These are phyloP conservation scores for Syngnathus floridae DNA, from an alignment of 2,113 vertebrate genomes.

Conservation along the genomic window DNA sequence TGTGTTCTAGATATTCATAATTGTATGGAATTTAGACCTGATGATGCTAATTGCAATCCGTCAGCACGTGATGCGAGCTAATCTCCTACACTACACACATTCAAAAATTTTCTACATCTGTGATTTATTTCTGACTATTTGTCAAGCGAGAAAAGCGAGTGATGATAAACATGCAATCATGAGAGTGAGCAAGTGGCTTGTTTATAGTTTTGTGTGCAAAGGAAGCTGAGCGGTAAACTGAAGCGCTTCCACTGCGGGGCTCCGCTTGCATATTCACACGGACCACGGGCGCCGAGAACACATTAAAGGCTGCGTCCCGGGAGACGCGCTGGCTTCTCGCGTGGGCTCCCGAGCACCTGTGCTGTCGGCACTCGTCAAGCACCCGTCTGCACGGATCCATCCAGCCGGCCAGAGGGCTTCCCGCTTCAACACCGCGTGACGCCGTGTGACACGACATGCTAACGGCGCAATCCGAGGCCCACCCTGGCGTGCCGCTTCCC, in stretches of 20 bases:
- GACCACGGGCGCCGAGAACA: no score
- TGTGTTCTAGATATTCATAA: background rate
- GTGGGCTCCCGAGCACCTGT: slow-evolving; percentile 28
- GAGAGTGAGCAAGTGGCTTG: background rate
- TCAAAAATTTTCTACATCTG: background rate
- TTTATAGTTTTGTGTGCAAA: slow-evolving; percentile 2
- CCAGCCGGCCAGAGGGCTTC: slow-evolving; percentile 19
- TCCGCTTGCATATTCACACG: no score
- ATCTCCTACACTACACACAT: background rate
- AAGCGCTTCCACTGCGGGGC: slow-evolving; percentile 27
- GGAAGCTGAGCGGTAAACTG: slow-evolving; percentile 20
- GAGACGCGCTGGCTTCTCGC: slow-evolving; percentile 35
- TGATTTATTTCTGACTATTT: no score
- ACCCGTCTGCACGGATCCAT: slow-evolving; percentile 51
- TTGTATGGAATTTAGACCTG: background rate
- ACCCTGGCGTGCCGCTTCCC: slow-evolving; percentile 27
- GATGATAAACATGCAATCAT: background rate
- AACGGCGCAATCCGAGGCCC: slow-evolving; percentile 30
- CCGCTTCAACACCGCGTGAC: slow-evolving; percentile 21
- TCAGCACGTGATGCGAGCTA: background rate
- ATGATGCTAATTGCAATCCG: background rate
- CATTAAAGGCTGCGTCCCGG: slow-evolving; percentile 1
- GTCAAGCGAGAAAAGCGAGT: no score
- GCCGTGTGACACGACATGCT: slow-evolving; percentile 19
- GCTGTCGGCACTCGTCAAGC: slow-evolving; percentile 24